phyloP scores from a whole-genome alignment of 2,888 invertebrate species.

The Sminthurides aquaticus region DNA sequence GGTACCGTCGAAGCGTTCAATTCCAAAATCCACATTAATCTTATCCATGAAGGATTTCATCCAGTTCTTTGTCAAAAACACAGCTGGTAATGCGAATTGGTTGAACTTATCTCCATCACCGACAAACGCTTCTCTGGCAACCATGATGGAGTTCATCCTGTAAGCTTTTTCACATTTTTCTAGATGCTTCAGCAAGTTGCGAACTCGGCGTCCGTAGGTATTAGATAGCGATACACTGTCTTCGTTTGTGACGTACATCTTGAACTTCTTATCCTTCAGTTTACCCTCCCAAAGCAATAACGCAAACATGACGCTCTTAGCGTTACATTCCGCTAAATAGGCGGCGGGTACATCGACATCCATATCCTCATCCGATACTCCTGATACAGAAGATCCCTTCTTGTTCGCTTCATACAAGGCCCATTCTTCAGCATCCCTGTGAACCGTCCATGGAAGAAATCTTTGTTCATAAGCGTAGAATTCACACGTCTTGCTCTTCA shows the following conservation, averaged over 20 bases:
- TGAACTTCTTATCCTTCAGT: slow-evolving; percentile 9
- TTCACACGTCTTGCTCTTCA: slow-evolving; percentile 12
- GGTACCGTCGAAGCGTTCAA: slow-evolving; percentile 13
- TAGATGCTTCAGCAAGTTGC: not conserved
- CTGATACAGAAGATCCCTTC: too few relatives aligned
- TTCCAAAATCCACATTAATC: slow-evolving; percentile 1
- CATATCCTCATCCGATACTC: not conserved
- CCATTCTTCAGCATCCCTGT: not conserved
- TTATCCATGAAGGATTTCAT: slow-evolving; percentile 1
- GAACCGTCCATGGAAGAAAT: slow-evolving; percentile 1
- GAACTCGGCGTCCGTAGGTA: slow-evolving; percentile 2
- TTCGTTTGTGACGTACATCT: slow-evolving; percentile 9
- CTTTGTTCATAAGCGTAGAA: slow-evolving; percentile 6
- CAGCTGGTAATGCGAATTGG: not conserved
- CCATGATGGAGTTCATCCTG: slow-evolving; percentile 8
- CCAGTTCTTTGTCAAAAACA: not conserved
- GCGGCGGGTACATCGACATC: not conserved
- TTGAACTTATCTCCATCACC: not conserved
- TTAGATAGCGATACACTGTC: not conserved
- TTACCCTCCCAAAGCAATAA: slow-evolving; percentile 9
- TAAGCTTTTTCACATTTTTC: slow-evolving; percentile 6
- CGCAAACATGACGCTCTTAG: slow-evolving; percentile 13
- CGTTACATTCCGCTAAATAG: not conserved
- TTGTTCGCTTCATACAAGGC: too few relatives aligned
- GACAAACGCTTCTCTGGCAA: not conserved